Evolutionary conservation across 2,888 invertebrate genomes (phyloP).

Genomic region (Lasioglossum marginatum): DNA sequence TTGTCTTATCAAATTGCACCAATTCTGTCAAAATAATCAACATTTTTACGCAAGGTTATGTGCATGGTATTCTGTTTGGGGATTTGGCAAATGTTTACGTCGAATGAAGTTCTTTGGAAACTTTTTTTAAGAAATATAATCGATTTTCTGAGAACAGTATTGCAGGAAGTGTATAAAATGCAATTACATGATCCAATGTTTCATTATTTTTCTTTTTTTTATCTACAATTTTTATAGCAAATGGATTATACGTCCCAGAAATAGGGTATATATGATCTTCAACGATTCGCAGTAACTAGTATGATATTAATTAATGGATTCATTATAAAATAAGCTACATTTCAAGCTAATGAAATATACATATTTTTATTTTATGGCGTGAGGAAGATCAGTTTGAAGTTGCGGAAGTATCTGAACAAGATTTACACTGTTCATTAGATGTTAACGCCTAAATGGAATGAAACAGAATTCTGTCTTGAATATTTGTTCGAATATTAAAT

Average conservation of each 20-base stretch:
- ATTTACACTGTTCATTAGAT: background rate
- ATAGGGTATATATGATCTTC: background rate
- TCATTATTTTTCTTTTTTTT: background rate
- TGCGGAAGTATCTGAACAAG: background rate
- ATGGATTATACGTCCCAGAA: background rate
- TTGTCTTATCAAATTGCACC: no score
- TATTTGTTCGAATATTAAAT: no score
- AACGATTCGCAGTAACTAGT: background rate
- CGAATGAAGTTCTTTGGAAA: background rate
- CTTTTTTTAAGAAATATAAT: background rate
- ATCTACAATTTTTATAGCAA: background rate
- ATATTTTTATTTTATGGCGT: background rate
- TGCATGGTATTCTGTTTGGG: background rate
- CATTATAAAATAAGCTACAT: background rate
- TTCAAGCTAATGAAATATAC: background rate
- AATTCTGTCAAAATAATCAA: no score
- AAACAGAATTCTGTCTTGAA: background rate
- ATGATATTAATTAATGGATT: background rate
- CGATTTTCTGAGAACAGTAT: no score
- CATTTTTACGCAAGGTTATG: no score
- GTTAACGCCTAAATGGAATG: no score
- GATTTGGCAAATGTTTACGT: background rate
- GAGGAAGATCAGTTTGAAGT: background rate
- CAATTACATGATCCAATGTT: background rate
- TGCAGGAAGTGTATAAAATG: no score